phyloP scores from a whole-genome alignment of 2,797 vertebrate species.

The Halcyon badia region DNA sequence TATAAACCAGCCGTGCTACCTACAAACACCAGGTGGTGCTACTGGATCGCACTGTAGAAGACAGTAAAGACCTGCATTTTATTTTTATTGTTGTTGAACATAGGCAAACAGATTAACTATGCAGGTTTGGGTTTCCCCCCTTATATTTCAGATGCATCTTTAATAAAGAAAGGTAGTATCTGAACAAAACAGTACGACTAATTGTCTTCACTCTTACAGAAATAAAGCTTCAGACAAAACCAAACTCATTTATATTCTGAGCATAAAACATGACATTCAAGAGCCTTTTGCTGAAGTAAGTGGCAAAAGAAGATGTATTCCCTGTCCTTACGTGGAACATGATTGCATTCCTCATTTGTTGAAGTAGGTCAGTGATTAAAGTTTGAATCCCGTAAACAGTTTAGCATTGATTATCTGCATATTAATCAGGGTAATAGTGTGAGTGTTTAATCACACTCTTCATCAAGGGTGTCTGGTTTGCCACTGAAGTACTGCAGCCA shows the following conservation, averaged over 20 bases:
- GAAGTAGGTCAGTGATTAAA: constrained; percentile 46
- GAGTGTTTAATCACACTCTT: neutral
- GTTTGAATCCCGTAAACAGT: neutral
- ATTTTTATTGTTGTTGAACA: neutral
- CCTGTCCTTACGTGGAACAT: neutral
- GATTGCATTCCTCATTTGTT: constrained; percentile 18
- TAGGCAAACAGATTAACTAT: neutral
- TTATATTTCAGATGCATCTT: neutral
- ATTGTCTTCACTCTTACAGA: neutral
- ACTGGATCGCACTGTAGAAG: neutral
- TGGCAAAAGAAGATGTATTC: neutral
- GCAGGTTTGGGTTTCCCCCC: neutral
- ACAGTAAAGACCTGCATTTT: rapidly evolving
- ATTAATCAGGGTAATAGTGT: neutral
- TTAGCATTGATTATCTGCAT: constrained; percentile 1
- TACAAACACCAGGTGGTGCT: constrained; percentile 34
- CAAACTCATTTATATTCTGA: constrained; percentile 33
- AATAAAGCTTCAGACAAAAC: neutral
- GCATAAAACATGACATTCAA: neutral
- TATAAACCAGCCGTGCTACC: neutral
- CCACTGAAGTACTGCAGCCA: neutral
- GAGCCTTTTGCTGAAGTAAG: neutral
- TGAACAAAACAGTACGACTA: neutral
- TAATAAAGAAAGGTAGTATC: neutral
- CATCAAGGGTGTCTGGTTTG: neutral